Conservation (phyloP, 1,140 invertebrate genomes). For the Gonioctena quinquepunctata region DNA sequence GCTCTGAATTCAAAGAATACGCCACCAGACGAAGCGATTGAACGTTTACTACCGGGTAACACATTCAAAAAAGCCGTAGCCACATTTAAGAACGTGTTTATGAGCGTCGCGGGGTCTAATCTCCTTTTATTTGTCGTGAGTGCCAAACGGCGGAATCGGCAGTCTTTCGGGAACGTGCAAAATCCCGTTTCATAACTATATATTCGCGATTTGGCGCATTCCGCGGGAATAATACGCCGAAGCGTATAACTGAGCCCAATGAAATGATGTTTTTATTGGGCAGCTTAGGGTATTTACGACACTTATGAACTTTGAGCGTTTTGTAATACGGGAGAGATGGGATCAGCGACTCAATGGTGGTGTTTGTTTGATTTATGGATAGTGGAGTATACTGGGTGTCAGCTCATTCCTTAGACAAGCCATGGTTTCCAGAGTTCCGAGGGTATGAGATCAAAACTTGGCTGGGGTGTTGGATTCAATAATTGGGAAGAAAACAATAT, state of each 20-base stretch:
- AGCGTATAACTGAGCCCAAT: neutral
- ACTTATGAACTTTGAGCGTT: neutral
- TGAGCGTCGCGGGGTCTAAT: neutral
- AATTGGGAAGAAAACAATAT: too few species aligned
- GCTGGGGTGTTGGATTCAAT: too few species aligned
- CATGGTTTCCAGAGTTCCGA: too few species aligned
- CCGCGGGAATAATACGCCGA: neutral
- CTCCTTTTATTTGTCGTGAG: conserved; percentile 10
- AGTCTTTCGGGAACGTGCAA: conserved; percentile 6
- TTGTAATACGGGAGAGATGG: neutral
- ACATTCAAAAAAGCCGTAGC: conserved; percentile 6
- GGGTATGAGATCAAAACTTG: too few species aligned
- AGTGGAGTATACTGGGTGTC: too few species aligned
- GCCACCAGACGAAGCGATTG: neutral
- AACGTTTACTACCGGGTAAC: neutral
- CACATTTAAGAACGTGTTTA: conserved; percentile 9
- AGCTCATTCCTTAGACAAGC: too few species aligned
- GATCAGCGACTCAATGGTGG: too few species aligned
- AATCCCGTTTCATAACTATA: conserved; percentile 12
- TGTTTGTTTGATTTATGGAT: too few species aligned
- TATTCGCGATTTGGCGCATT: neutral
- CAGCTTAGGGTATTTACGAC: neutral
- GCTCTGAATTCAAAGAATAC: neutral
- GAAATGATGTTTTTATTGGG: conserved; percentile 11
- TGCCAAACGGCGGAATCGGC: conserved; percentile 1